Base-by-base conservation (phyloP, 2,113 vertebrate genomes). In the Microcebus tavaratra region DNA sequence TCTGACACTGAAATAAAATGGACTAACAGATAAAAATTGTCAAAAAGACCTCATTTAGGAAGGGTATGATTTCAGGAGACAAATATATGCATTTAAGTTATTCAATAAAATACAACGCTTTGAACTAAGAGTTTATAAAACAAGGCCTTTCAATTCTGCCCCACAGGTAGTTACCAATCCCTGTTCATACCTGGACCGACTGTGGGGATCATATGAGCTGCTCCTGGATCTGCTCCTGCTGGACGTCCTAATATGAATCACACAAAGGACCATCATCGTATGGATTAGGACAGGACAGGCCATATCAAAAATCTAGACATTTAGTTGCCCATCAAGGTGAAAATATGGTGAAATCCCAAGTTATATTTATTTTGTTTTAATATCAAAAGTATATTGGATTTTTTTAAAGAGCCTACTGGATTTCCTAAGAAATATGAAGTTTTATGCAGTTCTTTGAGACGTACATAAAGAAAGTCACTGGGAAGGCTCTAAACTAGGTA, bases 191-290 rank as follows among this genome's bases (percentile, higher is more conserved):
- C 99, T 99, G 98, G 99, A 99, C 80, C 99, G 99, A 86, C 99
- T 99, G 72, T 95, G 99, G 78, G 98, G 99, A 86, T 98, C 98
- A 0, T 99, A 99, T 0, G 99, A 99, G 73, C 98, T 99, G 97
- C 99, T 99, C 98, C 99, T 99, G 97, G 99, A 99, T 50, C 99
- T 98, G 97, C 99, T 99, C 97, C 99, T 98, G 80, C 99, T 99
- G n/a, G 99, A 99, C 0, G 99, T 99, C 95, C 99, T 99, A 94
- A 99, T 99, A 97, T 45, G 4, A 94, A 97, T 39, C 93, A 96
- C 95, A 92, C 2, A 88, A 76, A 67, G 72, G 5, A 96, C 39
- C 3, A 83, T 75, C 93, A 42, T 5, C 2, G 8, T 50, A 48
- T 85, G 39, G 3, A 61, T 57, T 21, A 23, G 31, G 50, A n/a